phyloP scores from a whole-genome alignment of 2,888 invertebrate genomes.

The Temnothorax ravouxi region DNA sequence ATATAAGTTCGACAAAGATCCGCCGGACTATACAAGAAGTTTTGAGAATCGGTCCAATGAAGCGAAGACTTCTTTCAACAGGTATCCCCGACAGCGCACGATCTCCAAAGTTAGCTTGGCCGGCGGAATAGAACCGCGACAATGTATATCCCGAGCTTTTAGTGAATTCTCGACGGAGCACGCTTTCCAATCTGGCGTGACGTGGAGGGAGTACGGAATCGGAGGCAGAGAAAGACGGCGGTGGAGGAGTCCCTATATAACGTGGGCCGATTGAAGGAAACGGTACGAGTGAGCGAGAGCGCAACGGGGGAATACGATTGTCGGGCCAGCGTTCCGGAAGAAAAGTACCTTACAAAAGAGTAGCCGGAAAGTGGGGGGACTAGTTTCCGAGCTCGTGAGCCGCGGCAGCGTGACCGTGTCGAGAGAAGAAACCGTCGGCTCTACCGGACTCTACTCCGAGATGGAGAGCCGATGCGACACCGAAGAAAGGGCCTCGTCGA shows the following conservation, averaged over 20 bases:
- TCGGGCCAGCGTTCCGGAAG: conserved; percentile 84
- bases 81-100: conserved; percentile 72
- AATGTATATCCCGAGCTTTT: conserved; percentile 53
- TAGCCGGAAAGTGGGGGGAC: conserved; percentile 64
- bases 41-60: conserved; percentile 60
- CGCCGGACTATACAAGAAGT: conserved; percentile 21
- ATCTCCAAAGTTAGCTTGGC: conserved; percentile 60
- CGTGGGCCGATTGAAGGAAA: conserved; percentile 82
- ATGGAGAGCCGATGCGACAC: conserved; percentile 36
- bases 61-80: conserved; percentile 73
- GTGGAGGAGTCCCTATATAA: conserved; percentile 75
- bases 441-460: neutral
- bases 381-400: conserved; percentile 61
- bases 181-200: conserved; percentile 72
- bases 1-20: conserved; percentile 21
- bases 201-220: conserved; percentile 63
- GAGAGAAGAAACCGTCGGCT: conserved; percentile 46
- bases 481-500: conserved; percentile 42
- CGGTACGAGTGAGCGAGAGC: conserved; percentile 76
- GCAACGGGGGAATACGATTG: conserved; percentile 84
- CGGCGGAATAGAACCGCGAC: conserved; percentile 55
- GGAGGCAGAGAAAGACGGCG: conserved; percentile 48
- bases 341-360: conserved; percentile 82
- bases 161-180: conserved; percentile 70
- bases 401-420: conserved; percentile 54